Evolutionary conservation across 2,888 invertebrate species (phyloP), one percentile per base, ranked within the genome.

Genomic region (Congeria kusceri): DNA sequence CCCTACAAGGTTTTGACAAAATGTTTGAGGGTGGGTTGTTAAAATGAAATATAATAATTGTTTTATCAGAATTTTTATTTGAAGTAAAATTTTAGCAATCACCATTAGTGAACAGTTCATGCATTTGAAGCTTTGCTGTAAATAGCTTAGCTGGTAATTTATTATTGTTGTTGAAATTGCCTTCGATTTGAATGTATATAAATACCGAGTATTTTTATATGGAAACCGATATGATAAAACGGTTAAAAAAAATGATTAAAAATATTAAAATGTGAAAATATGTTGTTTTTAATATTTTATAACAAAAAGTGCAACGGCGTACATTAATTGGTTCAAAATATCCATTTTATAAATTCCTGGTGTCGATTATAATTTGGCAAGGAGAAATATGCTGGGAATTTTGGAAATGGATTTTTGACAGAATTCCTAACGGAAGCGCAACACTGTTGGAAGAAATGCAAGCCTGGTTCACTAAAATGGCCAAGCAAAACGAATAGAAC

Each of bases 151-250:
- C 77, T 58, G 28, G 56, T 73, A 69, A 74, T 68, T 77, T 75
- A 62, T 63, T 49, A 29, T 29, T 64, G 61, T 53, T 69, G 66
- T 69, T 62, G 47, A 62, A 66, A 56, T 61, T 76, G 65, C 66
- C 69, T 72, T 71, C 69, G 59, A 70, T 66, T 70, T 67, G 67
- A 72, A 67, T 65, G 61, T 81, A 71, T 77, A 81, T 77, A 73
- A 56, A 62, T 47, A 74, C 66, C 63, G 68, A 67, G 39, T 78
- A 82, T 82, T 78, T 78, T 78, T 82, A 82, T 81, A 81, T 81
- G 81, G 81, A 81, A 80, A 81, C 77, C 71, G 77, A 81, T 71
- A 73, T 63, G 70, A 72, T 47, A 68, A 69, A 76, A 58, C 29
- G 58, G 56, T 65, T 69, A 64, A 74, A 81, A 65, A 46, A 65